These are phyloP conservation scores for Drosophila diplacantha DNA, from an alignment of 2,888 invertebrate genomes.

Conservation along the genomic window DNA sequence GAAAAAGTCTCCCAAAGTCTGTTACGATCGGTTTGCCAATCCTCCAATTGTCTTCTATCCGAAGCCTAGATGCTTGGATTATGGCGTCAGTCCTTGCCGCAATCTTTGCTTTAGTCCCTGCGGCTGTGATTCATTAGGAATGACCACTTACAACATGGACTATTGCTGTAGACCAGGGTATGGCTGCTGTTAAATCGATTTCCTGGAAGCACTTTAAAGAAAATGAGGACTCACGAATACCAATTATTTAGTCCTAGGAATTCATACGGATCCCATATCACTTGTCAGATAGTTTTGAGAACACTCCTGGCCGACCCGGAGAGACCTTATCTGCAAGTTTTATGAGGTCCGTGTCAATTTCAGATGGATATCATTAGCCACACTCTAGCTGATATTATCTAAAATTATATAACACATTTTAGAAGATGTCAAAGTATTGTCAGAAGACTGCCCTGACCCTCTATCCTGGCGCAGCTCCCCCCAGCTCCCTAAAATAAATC, in stretches of 20 bases:
- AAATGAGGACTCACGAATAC: too few species aligned
- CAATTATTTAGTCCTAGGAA: neutral
- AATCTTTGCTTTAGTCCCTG: constrained; percentile 3
- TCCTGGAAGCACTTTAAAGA: too few species aligned
- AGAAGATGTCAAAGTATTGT: neutral
- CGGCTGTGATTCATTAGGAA: constrained; percentile 5
- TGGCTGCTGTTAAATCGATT: neutral
- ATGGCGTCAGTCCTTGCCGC: constrained; percentile 6
- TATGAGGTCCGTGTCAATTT: neutral
- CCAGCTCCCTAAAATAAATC: neutral
- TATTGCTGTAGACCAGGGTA: constrained; percentile 19
- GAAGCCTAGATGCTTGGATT: constrained; percentile 7
- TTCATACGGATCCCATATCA: neutral
- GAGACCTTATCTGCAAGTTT: neutral
- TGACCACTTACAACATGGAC: constrained; percentile 9
- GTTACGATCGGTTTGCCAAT: constrained; percentile 48
- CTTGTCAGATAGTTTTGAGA: neutral
- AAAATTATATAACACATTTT: neutral
- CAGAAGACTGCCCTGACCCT: neutral
- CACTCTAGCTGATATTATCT: neutral
- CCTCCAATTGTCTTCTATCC: constrained; percentile 53
- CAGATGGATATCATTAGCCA: neutral
- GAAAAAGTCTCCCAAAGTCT: constrained; percentile 2
- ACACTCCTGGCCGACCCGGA: too few species aligned
- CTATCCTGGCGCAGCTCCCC: neutral